Evolutionary conservation across 2,888 invertebrate species (phyloP), one percentile per base, ranked within the genome.

Genomic region (Nephrotoma appendiculata): DNA sequence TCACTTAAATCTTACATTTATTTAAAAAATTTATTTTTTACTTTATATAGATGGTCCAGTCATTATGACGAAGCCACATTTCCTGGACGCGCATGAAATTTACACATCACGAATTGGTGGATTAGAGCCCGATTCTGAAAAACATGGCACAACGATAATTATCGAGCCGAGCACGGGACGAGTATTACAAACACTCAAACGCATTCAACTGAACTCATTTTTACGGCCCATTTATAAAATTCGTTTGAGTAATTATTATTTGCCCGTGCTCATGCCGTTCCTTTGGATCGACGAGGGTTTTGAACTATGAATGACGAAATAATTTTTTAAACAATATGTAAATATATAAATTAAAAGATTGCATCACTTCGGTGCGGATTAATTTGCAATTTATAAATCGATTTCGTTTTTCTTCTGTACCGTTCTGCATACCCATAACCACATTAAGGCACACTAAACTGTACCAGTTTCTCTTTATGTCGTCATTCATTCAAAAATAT

Each of bases 1-100:
- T 31, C 31, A 31, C 1, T 31, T 31, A 31, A 31, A 31, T 31
- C 2, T 1, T 31, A 31, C 31, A 31, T 31, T 1, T 31, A 3
- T 31, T 31, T 31, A 31, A 31, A 31, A 31, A 31, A 31, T 2
- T 31, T 31, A 31, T 3, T 31, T 31, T 2, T 44, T 19, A 44
- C 11, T 31, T 31, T 11, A 31, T 11, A 31, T 71, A 95, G 96
- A 94, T 88, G 94, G 94, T 9, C 95, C 94, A 45, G 92, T 96
- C 83, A 93, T 96, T 86, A 90, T 95, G 87, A 94, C 95, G 6
- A 93, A 95, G 88, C 96, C 96, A 0, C 96, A 97, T 90, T 94
- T 96, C 91, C 90, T 95, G 86, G 93, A 93, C 88, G 95, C 94
- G 9, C 93, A 95, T 88, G 90, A 91, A 86, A 91, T 90, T 31